Evolutionary conservation across 2,113 vertebrate species (phyloP).

Genomic region (Macrotis lagotis): DNA sequence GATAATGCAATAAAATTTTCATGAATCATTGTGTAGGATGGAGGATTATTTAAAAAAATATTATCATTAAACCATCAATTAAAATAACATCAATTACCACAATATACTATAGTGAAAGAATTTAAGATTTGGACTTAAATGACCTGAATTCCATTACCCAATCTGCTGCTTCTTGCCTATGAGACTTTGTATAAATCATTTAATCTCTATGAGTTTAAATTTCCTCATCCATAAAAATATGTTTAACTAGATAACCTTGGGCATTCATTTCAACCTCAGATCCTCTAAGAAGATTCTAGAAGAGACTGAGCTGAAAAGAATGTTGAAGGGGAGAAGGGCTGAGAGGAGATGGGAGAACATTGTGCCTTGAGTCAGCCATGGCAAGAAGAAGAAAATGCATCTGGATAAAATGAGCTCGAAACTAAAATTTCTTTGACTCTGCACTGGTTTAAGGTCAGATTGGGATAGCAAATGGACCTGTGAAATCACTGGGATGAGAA

Average conservation of each 20-base stretch:
- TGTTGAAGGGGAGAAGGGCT: neutral
- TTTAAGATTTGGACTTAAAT: neutral
- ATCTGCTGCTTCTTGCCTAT: neutral
- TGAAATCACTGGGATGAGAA: neutral
- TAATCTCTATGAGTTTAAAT: neutral
- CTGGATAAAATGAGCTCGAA: neutral
- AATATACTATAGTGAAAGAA: neutral
- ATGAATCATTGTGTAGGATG: neutral
- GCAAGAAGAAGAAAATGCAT: neutral
- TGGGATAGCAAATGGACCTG: neutral
- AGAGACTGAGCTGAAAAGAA: neutral
- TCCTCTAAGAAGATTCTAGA: neutral
- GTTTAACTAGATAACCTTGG: neutral
- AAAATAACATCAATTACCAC: neutral
- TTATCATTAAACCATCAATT: neutral
- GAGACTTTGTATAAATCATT: neutral
- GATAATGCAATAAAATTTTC: neutral
- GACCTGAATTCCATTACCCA: neutral
- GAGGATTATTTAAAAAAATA: neutral
- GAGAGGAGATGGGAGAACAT: neutral
- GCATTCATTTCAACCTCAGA: neutral
- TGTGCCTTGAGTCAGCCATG: neutral
- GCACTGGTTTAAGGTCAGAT: neutral
- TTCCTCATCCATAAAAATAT: neutral
- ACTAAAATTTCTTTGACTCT: neutral